Conservation (phyloP, 2,113 vertebrate species). For the Paradoxurus hermaphroditus region DNA sequence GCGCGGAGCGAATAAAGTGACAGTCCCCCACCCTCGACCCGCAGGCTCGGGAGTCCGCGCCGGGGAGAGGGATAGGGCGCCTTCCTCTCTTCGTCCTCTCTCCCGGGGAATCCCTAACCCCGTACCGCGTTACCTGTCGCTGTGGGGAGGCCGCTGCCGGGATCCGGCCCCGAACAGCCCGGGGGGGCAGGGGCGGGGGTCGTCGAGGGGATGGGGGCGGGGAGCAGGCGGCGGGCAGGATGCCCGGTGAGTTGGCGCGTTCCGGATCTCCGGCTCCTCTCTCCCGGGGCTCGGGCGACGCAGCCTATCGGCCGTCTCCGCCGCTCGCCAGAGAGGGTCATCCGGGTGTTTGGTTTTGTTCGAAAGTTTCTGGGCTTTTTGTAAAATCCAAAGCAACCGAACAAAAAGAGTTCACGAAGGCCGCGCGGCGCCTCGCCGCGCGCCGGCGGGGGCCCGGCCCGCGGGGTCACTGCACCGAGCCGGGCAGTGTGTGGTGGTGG, state of each 20-base stretch:
- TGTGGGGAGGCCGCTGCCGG: conserved; percentile 78
- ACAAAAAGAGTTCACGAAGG: conserved; percentile 74
- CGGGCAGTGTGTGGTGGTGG: conserved; percentile 95
- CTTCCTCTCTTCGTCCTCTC: conserved; percentile 50
- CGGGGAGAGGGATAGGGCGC: conserved; percentile 41
- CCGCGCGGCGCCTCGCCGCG: conserved; percentile 61
- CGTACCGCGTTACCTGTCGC: conserved; percentile 79
- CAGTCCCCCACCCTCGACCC: conserved; percentile 56
- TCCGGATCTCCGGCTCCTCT: conserved; percentile 58
- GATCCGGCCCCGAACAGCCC: conserved; percentile 79
- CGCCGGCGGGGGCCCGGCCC: conserved; percentile 76
- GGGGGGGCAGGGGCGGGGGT: conserved; percentile 59
- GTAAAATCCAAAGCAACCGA: conserved; percentile 80
- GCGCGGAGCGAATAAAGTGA: conserved; percentile 49
- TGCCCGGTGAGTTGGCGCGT: conserved; percentile 60
- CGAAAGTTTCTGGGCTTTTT: conserved; percentile 78
- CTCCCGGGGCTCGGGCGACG: conserved; percentile 42
- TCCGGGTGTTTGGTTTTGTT: conserved; percentile 75
- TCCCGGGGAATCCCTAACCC: conserved; percentile 70
- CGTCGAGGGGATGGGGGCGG: conserved; percentile 64
- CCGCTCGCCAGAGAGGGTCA: conserved; percentile 53
- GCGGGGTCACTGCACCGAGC: conserved; percentile 94
- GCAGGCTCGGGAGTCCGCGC: conserved; percentile 49
- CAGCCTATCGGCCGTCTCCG: conserved; percentile 48
- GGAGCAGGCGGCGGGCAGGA: conserved; percentile 67